phyloP scores from a whole-genome alignment of 2,888 invertebrate species.

The Cryptus viduatorius region DNA sequence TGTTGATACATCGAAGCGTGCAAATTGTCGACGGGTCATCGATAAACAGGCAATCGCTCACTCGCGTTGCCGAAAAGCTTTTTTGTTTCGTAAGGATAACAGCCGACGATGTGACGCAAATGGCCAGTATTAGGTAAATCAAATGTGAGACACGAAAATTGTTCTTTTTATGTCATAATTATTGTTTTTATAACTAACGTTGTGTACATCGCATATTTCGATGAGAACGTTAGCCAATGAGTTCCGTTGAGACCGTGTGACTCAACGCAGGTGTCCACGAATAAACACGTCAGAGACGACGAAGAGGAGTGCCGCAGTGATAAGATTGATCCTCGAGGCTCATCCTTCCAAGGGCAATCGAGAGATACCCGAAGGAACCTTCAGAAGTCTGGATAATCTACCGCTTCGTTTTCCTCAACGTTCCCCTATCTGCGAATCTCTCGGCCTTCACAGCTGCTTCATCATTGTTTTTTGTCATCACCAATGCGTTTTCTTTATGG shows the following conservation, averaged over 20 bases:
- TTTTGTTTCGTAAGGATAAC: neutral
- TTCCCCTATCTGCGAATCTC: neutral
- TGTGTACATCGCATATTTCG: neutral
- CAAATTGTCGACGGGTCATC: neutral
- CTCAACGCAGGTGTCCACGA: neutral
- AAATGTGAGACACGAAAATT: neutral
- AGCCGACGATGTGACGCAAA: neutral
- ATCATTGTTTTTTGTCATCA: neutral
- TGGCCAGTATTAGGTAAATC: neutral
- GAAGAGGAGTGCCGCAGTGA: neutral
- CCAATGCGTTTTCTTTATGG: neutral
- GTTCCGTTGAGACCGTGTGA: neutral
- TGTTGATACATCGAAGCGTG: neutral
- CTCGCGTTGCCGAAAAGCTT: neutral
- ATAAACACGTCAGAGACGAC: slow-evolving; percentile 16
- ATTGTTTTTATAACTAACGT: neutral
- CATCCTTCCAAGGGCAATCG: neutral
- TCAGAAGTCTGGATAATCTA: slow-evolving; percentile 9
- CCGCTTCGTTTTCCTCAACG: neutral
- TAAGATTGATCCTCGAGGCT: neutral
- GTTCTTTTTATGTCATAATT: too few relatives aligned
- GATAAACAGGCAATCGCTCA: neutral
- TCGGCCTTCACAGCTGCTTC: neutral
- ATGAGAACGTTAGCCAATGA: neutral
- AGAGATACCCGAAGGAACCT: neutral